Conservation (phyloP, 2,888 invertebrate species). For the Orthosia gracilis region DNA sequence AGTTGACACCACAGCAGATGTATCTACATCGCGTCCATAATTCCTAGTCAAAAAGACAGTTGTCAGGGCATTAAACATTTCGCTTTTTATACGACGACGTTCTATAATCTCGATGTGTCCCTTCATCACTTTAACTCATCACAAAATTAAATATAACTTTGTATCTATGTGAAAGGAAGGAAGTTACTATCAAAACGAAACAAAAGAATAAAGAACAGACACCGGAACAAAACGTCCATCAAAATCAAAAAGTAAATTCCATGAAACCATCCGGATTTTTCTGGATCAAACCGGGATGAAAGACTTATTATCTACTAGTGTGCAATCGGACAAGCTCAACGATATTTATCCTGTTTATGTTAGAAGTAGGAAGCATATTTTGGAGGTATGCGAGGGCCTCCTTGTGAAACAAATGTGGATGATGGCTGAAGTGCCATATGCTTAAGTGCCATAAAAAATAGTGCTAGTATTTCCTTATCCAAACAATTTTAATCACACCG, state of each 20-base stretch:
- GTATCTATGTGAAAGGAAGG: background rate
- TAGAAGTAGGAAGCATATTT: slow-evolving; percentile 31
- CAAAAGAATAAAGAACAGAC: background rate
- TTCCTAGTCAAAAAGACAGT: slow-evolving; percentile 16
- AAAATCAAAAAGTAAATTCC: background rate
- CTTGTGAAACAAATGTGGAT: background rate
- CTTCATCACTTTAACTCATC: background rate
- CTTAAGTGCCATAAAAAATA: too few relatives aligned
- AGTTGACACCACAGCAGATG: background rate
- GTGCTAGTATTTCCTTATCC: background rate
- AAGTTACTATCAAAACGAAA: background rate
- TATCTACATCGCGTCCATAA: background rate
- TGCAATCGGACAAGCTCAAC: slow-evolving; percentile 7
- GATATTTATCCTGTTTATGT: slow-evolving; percentile 25
- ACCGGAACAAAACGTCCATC: background rate
- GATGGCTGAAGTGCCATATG: background rate
- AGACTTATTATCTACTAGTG: background rate
- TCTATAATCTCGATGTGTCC: background rate
- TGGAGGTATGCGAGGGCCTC: slow-evolving; percentile 16
- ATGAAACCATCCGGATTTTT: background rate
- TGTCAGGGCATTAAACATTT: slow-evolving; percentile 26
- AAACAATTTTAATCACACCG: background rate
- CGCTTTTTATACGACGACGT: background rate
- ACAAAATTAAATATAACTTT: background rate
- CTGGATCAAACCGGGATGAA: slow-evolving; percentile 4